Evolutionary conservation across 1,140 invertebrate species (phyloP).

Genomic region (Diorhabda sublineata): DNA sequence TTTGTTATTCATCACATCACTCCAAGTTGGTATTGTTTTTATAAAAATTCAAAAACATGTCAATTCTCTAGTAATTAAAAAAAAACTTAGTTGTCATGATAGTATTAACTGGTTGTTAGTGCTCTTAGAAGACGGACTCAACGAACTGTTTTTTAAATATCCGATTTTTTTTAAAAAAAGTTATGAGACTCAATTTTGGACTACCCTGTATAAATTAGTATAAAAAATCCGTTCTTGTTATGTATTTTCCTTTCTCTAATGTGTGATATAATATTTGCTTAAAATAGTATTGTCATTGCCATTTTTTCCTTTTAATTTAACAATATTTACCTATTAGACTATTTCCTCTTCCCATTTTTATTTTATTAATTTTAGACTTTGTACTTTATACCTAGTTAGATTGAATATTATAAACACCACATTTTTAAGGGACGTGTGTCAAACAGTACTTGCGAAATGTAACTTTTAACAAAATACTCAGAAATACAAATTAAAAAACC

Average conservation of each 20-base stretch:
- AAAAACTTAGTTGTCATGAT: no score
- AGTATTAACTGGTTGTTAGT: no score
- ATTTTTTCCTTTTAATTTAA: constrained; percentile 14
- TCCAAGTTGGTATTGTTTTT: no score
- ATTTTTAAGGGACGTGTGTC: neutral
- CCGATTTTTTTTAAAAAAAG: no score
- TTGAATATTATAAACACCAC: neutral
- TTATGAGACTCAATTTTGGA: neutral
- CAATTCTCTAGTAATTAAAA: no score
- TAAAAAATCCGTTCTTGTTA: constrained; percentile 10
- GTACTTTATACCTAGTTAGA: constrained; percentile 15
- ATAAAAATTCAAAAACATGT: no score
- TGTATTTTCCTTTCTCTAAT: constrained; percentile 19
- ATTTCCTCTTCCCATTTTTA: constrained; percentile 3
- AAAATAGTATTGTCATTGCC: constrained; percentile 18
- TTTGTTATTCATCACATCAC: no score
- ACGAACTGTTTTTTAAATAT: no score
- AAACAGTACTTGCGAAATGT: neutral
- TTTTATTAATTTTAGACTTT: constrained; percentile 13
- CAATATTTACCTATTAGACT: constrained; percentile 5
- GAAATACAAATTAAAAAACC: no score
- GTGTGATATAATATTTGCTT: constrained; percentile 17
- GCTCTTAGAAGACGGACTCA: no score
- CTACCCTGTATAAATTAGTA: neutral
- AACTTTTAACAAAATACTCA: neutral